Conservation (phyloP, 1,140 invertebrate genomes). For the Panulirus ornatus region DNA sequence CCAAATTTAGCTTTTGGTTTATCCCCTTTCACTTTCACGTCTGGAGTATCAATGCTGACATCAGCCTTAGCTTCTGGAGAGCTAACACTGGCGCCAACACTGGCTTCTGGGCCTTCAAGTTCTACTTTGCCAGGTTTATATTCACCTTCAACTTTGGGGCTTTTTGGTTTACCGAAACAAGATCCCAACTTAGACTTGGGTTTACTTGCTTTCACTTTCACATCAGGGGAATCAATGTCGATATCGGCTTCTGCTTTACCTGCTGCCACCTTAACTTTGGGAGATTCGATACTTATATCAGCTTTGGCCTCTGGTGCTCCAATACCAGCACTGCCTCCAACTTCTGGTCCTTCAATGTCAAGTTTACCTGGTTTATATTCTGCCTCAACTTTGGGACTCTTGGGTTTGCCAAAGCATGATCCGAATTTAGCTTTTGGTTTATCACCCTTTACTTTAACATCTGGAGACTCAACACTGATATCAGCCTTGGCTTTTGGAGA, state of each 20-base stretch:
- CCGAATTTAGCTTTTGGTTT: conserved; percentile 62
- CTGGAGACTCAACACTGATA: conserved; percentile 15
- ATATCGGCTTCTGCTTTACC: background rate
- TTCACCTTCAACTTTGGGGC: conserved; percentile 52
- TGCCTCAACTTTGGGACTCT: conserved; percentile 30
- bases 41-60: conserved; percentile 25
- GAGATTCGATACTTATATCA: conserved; percentile 31
- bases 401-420: conserved; percentile 70
- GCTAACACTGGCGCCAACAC: conserved; percentile 16
- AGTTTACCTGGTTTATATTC: conserved; percentile 55
- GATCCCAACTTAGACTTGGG: conserved; percentile 56
- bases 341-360: conserved; percentile 16
- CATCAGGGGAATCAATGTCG: conserved; percentile 28
- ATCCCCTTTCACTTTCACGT: conserved; percentile 13
- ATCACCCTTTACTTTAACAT: conserved; percentile 45
- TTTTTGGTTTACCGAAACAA: conserved; percentile 66
- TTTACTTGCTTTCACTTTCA: conserved; percentile 43
- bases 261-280: conserved; percentile 21
- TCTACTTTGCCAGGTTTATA: conserved; percentile 27
- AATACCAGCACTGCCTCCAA: background rate
- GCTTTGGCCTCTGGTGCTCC: background rate
- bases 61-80: conserved; percentile 27
- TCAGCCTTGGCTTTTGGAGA: conserved; percentile 16
- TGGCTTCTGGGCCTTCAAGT: conserved; percentile 18
- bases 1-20: conserved; percentile 65